A percentile compares a stretch with the other conserved stretches of the same genome.
Evolutionary conservation across 2,888 invertebrate species (phyloP).

Genomic region (Dinocampus coccinellae): DNA sequence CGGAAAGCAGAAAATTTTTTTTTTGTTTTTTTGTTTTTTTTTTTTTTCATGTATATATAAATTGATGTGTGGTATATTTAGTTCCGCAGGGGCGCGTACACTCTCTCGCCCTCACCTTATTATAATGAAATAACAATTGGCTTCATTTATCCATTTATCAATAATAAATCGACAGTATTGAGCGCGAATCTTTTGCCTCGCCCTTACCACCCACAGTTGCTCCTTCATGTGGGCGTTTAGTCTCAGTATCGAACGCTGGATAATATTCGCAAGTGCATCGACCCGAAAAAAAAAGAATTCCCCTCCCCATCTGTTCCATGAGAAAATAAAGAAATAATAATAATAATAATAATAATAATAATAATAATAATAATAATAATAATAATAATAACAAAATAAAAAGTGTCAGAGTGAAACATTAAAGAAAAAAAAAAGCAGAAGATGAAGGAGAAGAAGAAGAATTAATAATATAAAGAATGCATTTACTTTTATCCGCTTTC

Average conservation of each 20-base stretch:
- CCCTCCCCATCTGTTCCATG: neutral
- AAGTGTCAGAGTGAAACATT: neutral
- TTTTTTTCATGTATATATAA: neutral
- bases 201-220: slow-evolving; percentile 22
- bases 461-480: slow-evolving; percentile 14
- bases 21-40: no score
- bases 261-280: slow-evolving; percentile 23
- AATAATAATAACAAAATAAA: no score
- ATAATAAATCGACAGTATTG: slow-evolving; percentile 13
- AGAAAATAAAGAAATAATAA: neutral
- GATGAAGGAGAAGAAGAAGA: neutral
- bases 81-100: neutral
- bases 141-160: slow-evolving; percentile 9
- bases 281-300: slow-evolving; percentile 1
- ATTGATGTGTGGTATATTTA: neutral
- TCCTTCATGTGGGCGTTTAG: slow-evolving; percentile 8
- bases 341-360: no score
- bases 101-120: slow-evolving; percentile 5
- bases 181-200: slow-evolving; percentile 21
- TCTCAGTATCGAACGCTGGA: neutral
- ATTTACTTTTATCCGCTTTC: slow-evolving; percentile 58
- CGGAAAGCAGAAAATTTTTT: no score
- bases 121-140: slow-evolving; percentile 20
- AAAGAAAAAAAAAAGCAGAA: slow-evolving; percentile 14
- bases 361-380: no score